Conservation (phyloP, 1,140 invertebrate species). For the Euwallacea fornicatus region DNA sequence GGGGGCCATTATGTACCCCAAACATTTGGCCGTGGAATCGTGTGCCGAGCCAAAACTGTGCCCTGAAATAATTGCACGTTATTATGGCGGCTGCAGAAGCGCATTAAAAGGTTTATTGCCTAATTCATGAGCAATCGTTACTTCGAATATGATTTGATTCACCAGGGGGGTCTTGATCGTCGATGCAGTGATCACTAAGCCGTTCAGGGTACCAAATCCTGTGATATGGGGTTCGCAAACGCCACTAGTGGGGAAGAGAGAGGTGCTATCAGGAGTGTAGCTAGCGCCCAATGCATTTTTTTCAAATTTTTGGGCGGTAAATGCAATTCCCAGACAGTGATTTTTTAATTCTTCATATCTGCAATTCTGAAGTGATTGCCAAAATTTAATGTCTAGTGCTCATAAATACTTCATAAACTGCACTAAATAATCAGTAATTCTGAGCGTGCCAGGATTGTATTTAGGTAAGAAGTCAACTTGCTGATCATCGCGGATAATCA, state of each 20-base stretch:
- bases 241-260: conserved; percentile 2
- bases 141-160: conserved; percentile 21
- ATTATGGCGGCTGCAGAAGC: neutral
- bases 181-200: conserved; percentile 15
- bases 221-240: conserved; percentile 9
- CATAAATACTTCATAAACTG: conserved; percentile 22
- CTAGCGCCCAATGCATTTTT: conserved; percentile 40
- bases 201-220: conserved; percentile 9
- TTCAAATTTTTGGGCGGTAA: conserved; percentile 41
- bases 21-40: conserved; percentile 12
- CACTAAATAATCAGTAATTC: conserved; percentile 9
- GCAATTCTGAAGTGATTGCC: conserved; percentile 37
- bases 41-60: conserved; percentile 29
- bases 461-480: conserved; percentile 22
- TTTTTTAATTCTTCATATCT: conserved; percentile 45
- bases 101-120: neutral
- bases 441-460: conserved; percentile 11
- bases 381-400: neutral
- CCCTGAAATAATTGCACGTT: conserved; percentile 13
- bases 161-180: conserved; percentile 8
- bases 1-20: conserved; percentile 25
- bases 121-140: conserved; percentile 30
- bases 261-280: conserved; percentile 31
- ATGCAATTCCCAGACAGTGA: conserved; percentile 43
- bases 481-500: conserved; percentile 16